Evolutionary conservation across 2,113 vertebrate species (phyloP), one percentile per base, ranked within the genome.

Genomic region (Pangasianodon hypophthalmus): DNA sequence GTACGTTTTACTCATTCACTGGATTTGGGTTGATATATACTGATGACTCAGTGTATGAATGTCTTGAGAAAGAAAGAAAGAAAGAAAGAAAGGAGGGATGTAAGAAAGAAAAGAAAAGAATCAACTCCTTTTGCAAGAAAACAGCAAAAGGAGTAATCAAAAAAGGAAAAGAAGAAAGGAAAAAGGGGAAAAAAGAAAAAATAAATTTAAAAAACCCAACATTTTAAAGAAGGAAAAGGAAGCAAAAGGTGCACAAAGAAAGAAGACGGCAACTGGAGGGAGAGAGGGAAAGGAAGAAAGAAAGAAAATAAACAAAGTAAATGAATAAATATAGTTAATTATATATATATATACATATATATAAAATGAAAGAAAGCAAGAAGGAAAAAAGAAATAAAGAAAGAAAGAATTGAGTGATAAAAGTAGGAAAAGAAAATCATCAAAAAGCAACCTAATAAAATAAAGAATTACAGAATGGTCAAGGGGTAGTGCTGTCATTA

Each of bases 1-100:
- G 98, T 99, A 96, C 13, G 37, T 58, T 56, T 58, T 16, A 6
- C n/a, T 83, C 58, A 21, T 21, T 60, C 58, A 24, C 21, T 64
- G 58, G 10, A 2, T 86, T 19, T 48, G 41, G 24, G 2, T 60
- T 2, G 4, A 2, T 64, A 5, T 75, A 1, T 75, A 7, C n/a
- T 3, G 0, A 29, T 71, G 67, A 18, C 18, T 77, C 5, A 10
- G 32, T 73, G 69, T 21, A 8, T 77, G 73, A 19, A 14, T 41
- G 37, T 18, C 0, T 44, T 64, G 9, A 50, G 1, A 11, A 21
- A 44, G 6, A 75, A 44, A 19, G 18, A 21, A 44, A 75, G 8
- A 75, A 75, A 11, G 2, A 21, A 75, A 75, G n/a, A 32, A 67
- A 67, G 10, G 37, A 37, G 14, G 1, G 4, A 71, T 19, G 16